Conservation (phyloP, 2,888 invertebrate genomes). For the Cheilosia urbana region DNA sequence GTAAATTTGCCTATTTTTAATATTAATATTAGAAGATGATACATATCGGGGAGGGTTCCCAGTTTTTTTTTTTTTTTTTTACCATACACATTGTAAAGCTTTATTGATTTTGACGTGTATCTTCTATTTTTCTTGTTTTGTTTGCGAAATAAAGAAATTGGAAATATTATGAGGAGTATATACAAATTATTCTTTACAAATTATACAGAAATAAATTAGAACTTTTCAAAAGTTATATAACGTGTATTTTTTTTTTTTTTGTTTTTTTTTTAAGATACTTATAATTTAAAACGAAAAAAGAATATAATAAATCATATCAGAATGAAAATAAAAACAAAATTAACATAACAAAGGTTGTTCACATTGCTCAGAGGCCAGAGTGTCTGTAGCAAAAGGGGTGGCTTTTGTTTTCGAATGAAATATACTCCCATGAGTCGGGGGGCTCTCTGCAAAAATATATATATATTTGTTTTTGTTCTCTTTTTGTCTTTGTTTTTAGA, state of each 20-base stretch:
- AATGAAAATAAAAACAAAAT: conserved; percentile 55
- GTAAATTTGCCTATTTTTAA: conserved; percentile 75
- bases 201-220: conserved; percentile 69
- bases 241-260: conserved; percentile 39
- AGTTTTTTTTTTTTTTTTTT: conserved; percentile 47
- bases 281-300: conserved; percentile 64
- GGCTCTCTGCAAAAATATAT: conserved; percentile 74
- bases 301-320: conserved; percentile 32
- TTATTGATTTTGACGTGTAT: conserved; percentile 67
- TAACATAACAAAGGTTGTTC: conserved; percentile 75
- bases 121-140: conserved; percentile 13
- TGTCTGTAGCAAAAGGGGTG: conserved; percentile 73
- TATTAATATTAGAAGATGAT: conserved; percentile 71
- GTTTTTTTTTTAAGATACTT: conserved; percentile 54
- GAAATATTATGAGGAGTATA: conserved; percentile 59
- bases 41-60: conserved; percentile 65
- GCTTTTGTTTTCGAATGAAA: conserved; percentile 73
- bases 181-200: conserved; percentile 69
- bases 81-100: conserved; percentile 72
- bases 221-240: conserved; percentile 71
- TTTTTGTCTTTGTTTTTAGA: conserved; percentile 39
- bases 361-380: conserved; percentile 72
- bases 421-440: conserved; percentile 73
- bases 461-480: conserved; percentile 46
- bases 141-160: conserved; percentile 56